Base-by-base conservation (phyloP, 2,888 invertebrate genomes). In the Cryptocephalus primarius region DNA sequence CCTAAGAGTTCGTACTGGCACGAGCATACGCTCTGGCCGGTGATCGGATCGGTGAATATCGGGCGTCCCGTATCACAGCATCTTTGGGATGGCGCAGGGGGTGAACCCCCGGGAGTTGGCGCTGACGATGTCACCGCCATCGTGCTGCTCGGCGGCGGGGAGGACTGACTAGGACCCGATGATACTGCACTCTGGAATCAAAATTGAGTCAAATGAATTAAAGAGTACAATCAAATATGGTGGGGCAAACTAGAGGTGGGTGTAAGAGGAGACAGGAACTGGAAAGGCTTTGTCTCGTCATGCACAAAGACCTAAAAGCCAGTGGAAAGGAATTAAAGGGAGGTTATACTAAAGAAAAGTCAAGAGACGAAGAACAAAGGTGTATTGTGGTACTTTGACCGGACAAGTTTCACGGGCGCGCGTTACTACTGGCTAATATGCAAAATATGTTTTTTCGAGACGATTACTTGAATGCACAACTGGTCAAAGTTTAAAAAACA, bases 1-100 rank as follows among this genome's bases (percentile, higher is more conserved):
- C 82, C 82, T 62, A 91, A 79, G 60, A 91, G 80, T 73, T 89
- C 89, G 74, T 89, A 89, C 71, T 90, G 90, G 72, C 90, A 90
- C 61, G 89, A 89, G 74, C 90, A 90, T 54, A 90, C 83, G 47
- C 85, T 88, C 72, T 89, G 88, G 46, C 90, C 89, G 58, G 88
- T 88, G 58, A 89, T 78, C 40, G 90, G 90, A 72, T 90, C 90
- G 66, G 88, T 88, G 75, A 88, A 89, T 68, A 92, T 82, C 54
- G 91, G 85, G 63, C 92, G 80, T 56, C 92, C 92, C 56, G 91
- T 89, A 75, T 93, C 91, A 75, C 93, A 91, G 75, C 93, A 91
- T 61, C 89, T 73, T 52, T 77, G 73, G 56, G 67, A 59, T 3
- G 55, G 45, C 33, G 64, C 55, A 49, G 78, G 74, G 47, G 78